Evolutionary conservation across 2,797 vertebrate species (phyloP).

Genomic region (Hippopotamyrus pictus): DNA sequence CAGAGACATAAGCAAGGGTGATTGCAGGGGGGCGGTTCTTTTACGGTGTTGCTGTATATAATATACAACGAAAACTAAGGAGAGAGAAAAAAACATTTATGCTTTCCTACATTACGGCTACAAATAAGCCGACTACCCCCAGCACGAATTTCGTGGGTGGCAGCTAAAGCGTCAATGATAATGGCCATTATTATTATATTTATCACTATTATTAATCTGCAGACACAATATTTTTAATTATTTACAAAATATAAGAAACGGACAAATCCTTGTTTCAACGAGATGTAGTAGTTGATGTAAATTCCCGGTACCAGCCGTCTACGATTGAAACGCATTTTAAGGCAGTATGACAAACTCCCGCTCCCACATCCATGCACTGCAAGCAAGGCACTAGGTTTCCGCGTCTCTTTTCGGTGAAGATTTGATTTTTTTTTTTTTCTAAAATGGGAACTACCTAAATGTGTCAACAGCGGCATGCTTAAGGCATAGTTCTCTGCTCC

Average conservation of each 20-base stretch:
- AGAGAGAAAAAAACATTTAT: background rate
- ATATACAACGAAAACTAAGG: background rate
- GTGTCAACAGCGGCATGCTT: slow-evolving; percentile 33
- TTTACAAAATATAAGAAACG: background rate
- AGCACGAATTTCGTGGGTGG: slow-evolving; percentile 4
- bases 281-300: slow-evolving; percentile 16
- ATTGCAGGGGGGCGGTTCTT: slow-evolving; percentile 42
- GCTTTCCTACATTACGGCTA: background rate
- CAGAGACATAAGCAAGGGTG: slow-evolving; percentile 44
- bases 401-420: slow-evolving; percentile 18
- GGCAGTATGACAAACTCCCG: slow-evolving; percentile 23
- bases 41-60: background rate
- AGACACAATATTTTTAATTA: background rate
- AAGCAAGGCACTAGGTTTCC: slow-evolving; percentile 8
- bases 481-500: slow-evolving; percentile 18
- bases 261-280: background rate
- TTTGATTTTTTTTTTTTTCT: slow-evolving; percentile 21
- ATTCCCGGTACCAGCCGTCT: slow-evolving; percentile 1
- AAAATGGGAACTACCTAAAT: slow-evolving; percentile 18
- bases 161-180: background rate
- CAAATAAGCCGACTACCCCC: background rate
- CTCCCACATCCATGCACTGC: slow-evolving; percentile 32
- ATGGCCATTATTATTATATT: background rate
- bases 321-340: slow-evolving; percentile 13
- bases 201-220: background rate